Base-by-base conservation (phyloP, 2,888 invertebrate genomes). In the Biston stratarius region DNA sequence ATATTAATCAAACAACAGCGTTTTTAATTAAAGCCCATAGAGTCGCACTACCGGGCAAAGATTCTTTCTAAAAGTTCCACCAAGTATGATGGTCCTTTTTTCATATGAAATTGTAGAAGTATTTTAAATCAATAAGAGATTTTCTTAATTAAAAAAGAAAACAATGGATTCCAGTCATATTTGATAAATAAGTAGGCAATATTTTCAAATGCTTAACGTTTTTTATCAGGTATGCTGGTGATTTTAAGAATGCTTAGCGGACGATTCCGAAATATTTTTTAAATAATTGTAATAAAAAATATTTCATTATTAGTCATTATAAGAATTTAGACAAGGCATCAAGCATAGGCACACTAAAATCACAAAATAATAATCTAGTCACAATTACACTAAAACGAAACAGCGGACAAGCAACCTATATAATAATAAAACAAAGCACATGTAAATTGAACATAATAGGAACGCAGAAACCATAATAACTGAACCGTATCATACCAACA, bases 381-480 rank as follows among this genome's bases (percentile, higher is more conserved):
- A 64, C 55, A 67, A 52, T 34, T 33, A 64, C 52, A 59, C 53
- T 56, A 64, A 68, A 72, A 72, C 59, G 52, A 70, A 66, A 76
- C 42, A 69, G 53, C 42, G 64, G 76, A 77, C 75, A 82, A 83
- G 81, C 80, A 57, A 70, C 75, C 76, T 78, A 81, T 79, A 72
- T 72, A n/a, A 73, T 38, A 34, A 6, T 71, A 77, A 74, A 81
- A 78, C 72, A 70, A 74, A 79, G 71, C 79, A 77, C 79, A 77
- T n/a, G 5, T 40, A 6, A 10, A 48, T 44, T 44, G n/a, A 44
- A 44, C 44, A 64, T 49, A 40, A 3, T 6, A 53, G 40, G 15
- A 47, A 33, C 53, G 51, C 55, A 75, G 74, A 71, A 67, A 80
- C 75, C 77, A 76, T 74, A 62, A 75, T 73, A 77, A 67, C 64